These are phyloP conservation scores for Thunnus albacares DNA, from an alignment of 2,797 vertebrate species.

Conservation along the genomic window DNA sequence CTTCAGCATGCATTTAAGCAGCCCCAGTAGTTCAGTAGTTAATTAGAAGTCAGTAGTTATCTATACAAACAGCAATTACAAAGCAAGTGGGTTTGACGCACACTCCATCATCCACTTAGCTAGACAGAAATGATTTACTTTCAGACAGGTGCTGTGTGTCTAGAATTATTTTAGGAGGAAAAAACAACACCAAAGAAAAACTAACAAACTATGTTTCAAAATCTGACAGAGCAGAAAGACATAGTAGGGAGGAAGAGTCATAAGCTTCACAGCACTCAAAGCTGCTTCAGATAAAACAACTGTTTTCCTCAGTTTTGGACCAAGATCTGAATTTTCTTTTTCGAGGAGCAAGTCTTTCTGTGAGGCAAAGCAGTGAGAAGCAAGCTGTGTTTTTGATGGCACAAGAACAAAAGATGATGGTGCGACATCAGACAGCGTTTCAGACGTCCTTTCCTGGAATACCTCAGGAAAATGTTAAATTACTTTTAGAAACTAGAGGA, in stretches of 20 bases:
- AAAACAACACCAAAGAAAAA: slow-evolving; percentile 47
- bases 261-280: slow-evolving; percentile 49
- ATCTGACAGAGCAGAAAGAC: slow-evolving; percentile 50
- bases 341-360: slow-evolving; percentile 18
- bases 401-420: slow-evolving; percentile 36
- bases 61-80: slow-evolving; percentile 29
- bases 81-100: not conserved
- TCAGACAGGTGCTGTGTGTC: slow-evolving; percentile 30
- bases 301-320: slow-evolving; percentile 42
- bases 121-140: slow-evolving; percentile 28
- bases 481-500: slow-evolving; percentile 31
- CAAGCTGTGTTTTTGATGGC: slow-evolving; percentile 33
- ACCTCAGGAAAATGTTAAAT: slow-evolving; percentile 44
- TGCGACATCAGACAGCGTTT: slow-evolving; percentile 30
- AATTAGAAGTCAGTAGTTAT: not conserved
- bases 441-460: slow-evolving; percentile 55
- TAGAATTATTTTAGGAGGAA: slow-evolving; percentile 16
- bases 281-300: slow-evolving; percentile 45
- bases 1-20: not conserved
- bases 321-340: slow-evolving; percentile 17
- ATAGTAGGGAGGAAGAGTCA: slow-evolving; percentile 46
- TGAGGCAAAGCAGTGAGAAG: slow-evolving; percentile 27
- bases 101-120: slow-evolving; percentile 33
- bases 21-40: not conserved
- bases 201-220: slow-evolving; percentile 49